phyloP scores from a whole-genome alignment of 2,888 invertebrate genomes.

The Octodonta nipae region DNA sequence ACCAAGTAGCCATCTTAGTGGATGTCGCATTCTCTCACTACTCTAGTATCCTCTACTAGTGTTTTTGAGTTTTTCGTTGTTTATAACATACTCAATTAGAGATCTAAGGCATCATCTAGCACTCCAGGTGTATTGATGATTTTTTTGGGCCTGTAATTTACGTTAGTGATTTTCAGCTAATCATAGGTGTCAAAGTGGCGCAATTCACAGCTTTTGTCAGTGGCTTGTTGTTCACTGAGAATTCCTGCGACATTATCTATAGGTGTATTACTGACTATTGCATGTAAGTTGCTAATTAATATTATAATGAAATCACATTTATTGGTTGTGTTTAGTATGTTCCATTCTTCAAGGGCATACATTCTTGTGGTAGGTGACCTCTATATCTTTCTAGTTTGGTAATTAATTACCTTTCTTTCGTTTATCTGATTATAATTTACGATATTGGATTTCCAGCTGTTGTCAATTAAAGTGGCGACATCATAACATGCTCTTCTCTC shows the following conservation, averaged over 20 bases:
- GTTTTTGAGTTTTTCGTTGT: conserved; percentile 1
- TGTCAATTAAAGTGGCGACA: conserved; percentile 1
- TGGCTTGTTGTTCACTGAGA: neutral
- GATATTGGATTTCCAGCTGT: neutral
- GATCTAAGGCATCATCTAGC: neutral
- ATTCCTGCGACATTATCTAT: conserved; percentile 1
- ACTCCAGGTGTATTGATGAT: neutral
- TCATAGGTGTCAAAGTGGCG: neutral
- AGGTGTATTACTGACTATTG: neutral
- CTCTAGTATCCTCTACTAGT: conserved; percentile 1
- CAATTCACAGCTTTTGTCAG: neutral
- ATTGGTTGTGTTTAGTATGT: conserved; percentile 1
- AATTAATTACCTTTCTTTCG: conserved; percentile 1
- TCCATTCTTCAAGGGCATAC: neutral
- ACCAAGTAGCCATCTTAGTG: neutral
- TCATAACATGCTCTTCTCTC: conserved; percentile 1
- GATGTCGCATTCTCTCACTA: conserved; percentile 1
- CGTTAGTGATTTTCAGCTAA: neutral
- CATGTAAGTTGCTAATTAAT: neutral
- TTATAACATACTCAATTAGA: conserved; percentile 1
- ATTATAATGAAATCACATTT: conserved; percentile 1
- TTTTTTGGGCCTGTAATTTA: neutral
- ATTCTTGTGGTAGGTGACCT: conserved; percentile 1
- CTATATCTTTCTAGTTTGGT: neutral
- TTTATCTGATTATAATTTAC: conserved; percentile 1